A percentile compares a stretch with the other conserved stretches of the same genome.
Conservation (phyloP, 2,888 invertebrate genomes). For the Nineta flava region DNA sequence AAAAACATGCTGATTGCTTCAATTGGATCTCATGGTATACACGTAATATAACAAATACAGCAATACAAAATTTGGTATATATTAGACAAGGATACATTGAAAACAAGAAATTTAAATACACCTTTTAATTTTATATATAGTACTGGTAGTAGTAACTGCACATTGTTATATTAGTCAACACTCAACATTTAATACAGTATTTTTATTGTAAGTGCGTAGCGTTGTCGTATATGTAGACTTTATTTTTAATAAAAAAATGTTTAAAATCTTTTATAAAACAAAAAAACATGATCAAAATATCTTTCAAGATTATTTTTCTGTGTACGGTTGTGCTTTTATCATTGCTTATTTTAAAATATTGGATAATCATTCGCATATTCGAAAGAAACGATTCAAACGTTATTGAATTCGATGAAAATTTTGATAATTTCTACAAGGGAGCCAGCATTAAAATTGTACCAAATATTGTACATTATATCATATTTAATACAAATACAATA, state of each 20-base stretch:
- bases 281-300: background rate
- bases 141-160: too few relatives aligned
- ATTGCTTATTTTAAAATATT: background rate
- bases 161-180: too few relatives aligned
- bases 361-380: background rate
- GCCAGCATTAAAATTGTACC: slow-evolving; percentile 14
- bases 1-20: too few relatives aligned
- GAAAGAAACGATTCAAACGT: background rate
- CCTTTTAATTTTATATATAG: too few relatives aligned
- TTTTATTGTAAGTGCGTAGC: background rate
- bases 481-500: slow-evolving; percentile 17
- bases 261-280: background rate
- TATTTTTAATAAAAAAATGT: background rate
- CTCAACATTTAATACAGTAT: too few relatives aligned
- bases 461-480: slow-evolving; percentile 24
- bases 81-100: too few relatives aligned
- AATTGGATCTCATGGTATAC: too few relatives aligned
- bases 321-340: background rate
- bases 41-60: too few relatives aligned
- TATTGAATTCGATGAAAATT: background rate
- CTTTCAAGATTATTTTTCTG: background rate
- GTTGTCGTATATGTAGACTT: background rate
- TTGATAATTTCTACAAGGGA: background rate
- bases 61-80: too few relatives aligned
- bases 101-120: too few relatives aligned